These are phyloP conservation scores for Polyergus mexicanus DNA, from an alignment of 1,140 invertebrate genomes.

Conservation along the genomic window DNA sequence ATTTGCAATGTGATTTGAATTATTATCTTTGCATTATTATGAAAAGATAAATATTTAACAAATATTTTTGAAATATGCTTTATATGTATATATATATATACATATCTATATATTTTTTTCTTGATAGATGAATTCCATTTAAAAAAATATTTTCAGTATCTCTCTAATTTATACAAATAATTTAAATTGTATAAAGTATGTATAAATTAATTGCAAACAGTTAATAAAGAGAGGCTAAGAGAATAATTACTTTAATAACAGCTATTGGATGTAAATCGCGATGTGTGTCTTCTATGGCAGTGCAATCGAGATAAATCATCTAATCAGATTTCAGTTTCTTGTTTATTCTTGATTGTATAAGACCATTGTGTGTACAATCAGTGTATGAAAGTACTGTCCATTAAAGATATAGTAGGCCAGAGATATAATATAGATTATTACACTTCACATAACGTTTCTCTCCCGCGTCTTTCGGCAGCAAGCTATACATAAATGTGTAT, in stretches of 20 bases:
- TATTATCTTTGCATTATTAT: conserved; percentile 21
- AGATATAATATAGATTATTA: conserved; percentile 72
- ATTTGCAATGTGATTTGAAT: conserved; percentile 73
- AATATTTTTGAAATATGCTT: conserved; percentile 42
- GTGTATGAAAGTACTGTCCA: conserved; percentile 70
- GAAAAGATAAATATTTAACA: neutral
- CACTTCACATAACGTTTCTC: conserved; percentile 52
- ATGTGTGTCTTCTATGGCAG: conserved; percentile 13
- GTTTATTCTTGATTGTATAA: conserved; percentile 70
- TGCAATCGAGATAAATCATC: conserved; percentile 62
- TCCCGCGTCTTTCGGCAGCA: conserved; percentile 72
- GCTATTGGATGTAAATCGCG: conserved; percentile 14
- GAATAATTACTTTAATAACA: conserved; percentile 25
- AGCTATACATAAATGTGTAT: conserved; percentile 76
- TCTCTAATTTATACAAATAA: conserved; percentile 25
- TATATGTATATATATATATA: conserved; percentile 32
- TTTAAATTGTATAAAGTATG: conserved; percentile 36
- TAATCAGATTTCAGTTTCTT: conserved; percentile 61
- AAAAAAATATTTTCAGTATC: conserved; percentile 17
- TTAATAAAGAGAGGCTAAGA: conserved; percentile 10
- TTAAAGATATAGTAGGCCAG: conserved; percentile 71
- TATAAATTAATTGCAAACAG: conserved; percentile 45
- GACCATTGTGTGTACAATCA: conserved; percentile 70
- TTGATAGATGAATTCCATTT: conserved; percentile 30
- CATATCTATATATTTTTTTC: conserved; percentile 21